A percentile compares a stretch with the other conserved stretches of the same genome.
phyloP scores from a whole-genome alignment of 1,140 invertebrate species.

The Aphis gossypii region DNA sequence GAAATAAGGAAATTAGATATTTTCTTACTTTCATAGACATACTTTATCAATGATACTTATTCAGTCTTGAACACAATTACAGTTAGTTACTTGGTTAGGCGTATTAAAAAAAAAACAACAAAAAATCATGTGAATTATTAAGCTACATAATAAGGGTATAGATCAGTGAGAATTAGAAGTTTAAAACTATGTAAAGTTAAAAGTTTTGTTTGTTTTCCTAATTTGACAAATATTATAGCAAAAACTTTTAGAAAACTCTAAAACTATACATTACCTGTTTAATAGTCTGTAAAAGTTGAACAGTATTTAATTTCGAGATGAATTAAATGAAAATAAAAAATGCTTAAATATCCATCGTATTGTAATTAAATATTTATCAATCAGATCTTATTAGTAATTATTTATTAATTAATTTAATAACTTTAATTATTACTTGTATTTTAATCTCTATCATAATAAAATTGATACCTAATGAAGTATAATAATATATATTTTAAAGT shows the following conservation, averaged over 20 bases:
- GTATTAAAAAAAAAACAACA: too few species aligned
- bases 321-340: not conserved
- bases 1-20: not conserved
- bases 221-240: conserved; percentile 13
- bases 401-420: not conserved
- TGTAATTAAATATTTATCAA: not conserved
- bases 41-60: not conserved
- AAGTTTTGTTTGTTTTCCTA: not conserved
- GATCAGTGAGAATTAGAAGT: not conserved
- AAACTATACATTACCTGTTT: not conserved
- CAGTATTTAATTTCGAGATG: not conserved
- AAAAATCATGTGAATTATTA: not conserved
- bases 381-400: not conserved
- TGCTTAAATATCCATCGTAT: not conserved
- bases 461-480: too few species aligned
- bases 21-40: not conserved
- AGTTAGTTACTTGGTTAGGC: not conserved
- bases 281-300: conserved; percentile 3
- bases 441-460: too few species aligned
- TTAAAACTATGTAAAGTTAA: not conserved
- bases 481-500: not conserved
- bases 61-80: too few species aligned
- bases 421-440: not conserved
- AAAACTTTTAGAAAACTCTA: conserved; percentile 15
- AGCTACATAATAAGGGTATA: not conserved